These are phyloP conservation scores for Bovichtus diacanthus DNA, from an alignment of 2,797 vertebrate genomes.

Conservation along the genomic window DNA sequence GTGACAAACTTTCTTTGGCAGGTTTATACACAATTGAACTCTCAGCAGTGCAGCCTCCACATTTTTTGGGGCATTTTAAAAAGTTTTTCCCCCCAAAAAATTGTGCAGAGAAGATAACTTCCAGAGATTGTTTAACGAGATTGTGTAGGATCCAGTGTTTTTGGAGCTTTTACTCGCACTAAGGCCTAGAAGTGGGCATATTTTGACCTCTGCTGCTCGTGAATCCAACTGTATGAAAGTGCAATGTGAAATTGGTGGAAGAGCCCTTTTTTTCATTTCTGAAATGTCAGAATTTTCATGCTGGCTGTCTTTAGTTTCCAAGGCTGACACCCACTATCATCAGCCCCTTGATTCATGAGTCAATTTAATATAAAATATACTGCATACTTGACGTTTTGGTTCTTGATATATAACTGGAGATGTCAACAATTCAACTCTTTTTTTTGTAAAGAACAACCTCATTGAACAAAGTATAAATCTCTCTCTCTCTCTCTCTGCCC, in stretches of 20 bases:
- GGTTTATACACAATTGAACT: too few species aligned
- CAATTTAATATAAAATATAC: background rate
- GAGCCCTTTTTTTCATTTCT: background rate
- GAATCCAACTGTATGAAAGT: background rate
- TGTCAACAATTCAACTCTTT: background rate
- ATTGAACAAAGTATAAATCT: background rate
- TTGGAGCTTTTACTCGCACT: background rate
- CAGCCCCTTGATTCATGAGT: background rate
- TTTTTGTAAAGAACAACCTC: constrained; percentile 8
- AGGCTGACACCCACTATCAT: background rate
- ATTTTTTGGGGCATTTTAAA: too few species aligned
- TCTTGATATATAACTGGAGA: constrained; percentile 4
- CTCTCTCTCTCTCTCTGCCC: constrained; percentile 36
- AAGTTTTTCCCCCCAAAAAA: too few species aligned
- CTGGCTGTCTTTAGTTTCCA: background rate
- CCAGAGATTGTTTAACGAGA: too few species aligned
- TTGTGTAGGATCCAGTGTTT: background rate
- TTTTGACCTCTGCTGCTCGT: background rate
- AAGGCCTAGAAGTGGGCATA: background rate
- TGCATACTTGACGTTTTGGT: background rate
- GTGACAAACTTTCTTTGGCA: too few species aligned
- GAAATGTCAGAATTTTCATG: background rate
- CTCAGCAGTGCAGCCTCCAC: too few species aligned
- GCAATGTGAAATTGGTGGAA: background rate
- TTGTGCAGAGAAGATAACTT: too few species aligned